These are phyloP conservation scores for Oncorhynchus tshawytscha DNA, from an alignment of 2,113 vertebrate genomes.

Conservation along the genomic window DNA sequence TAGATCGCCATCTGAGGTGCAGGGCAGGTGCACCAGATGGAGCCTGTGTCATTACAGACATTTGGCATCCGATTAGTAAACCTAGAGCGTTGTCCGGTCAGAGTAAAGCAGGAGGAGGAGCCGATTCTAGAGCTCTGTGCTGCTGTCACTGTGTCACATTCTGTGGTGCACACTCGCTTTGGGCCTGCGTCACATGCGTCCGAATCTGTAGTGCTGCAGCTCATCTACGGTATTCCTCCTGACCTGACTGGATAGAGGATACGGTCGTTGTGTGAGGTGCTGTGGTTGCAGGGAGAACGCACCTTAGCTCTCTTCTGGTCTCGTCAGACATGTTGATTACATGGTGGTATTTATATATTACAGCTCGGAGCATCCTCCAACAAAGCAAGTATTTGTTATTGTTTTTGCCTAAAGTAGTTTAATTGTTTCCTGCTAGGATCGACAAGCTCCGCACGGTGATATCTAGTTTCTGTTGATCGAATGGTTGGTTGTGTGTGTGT, in stretches of 20 bases:
- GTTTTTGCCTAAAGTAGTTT: background rate
- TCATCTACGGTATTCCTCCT: conserved; percentile 35
- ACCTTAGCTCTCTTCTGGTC: conserved; percentile 25
- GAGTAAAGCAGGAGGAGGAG: conserved; percentile 28
- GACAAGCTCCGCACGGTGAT: conserved; percentile 41
- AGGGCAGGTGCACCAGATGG: conserved; percentile 55
- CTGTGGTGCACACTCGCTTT: conserved; percentile 21
- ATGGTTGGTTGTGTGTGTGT: background rate
- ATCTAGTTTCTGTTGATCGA: background rate
- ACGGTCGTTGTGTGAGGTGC: conserved; percentile 25
- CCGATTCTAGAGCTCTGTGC: conserved; percentile 15
- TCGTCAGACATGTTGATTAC: conserved; percentile 67
- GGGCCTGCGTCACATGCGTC: conserved; percentile 51
- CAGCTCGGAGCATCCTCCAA: conserved; percentile 60
- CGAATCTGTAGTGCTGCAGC: conserved; percentile 42
- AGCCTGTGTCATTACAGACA: conserved; percentile 51
- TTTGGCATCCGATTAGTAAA: conserved; percentile 46
- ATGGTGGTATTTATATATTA: conserved; percentile 72
- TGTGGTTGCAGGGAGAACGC: conserved; percentile 41
- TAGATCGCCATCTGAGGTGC: background rate
- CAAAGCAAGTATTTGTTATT: conserved; percentile 66
- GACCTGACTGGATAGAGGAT: conserved; percentile 6
- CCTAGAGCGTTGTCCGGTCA: conserved; percentile 16
- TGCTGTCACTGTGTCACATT: background rate
- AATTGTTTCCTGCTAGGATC: conserved; percentile 45